These are phyloP conservation scores for Temnothorax unifasciatus DNA, from an alignment of 2,888 invertebrate species.

Conservation along the genomic window DNA sequence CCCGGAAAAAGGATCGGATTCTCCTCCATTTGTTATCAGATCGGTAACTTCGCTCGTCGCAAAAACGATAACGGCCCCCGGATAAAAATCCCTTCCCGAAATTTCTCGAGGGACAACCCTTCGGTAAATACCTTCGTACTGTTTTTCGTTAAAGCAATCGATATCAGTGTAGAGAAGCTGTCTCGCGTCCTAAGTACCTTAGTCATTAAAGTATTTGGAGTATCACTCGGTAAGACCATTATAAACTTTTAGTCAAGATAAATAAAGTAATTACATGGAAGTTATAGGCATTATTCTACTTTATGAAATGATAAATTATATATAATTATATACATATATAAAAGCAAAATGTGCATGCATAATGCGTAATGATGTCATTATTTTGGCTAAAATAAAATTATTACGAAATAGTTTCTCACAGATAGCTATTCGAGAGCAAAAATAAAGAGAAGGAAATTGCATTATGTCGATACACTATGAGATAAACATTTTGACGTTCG, in stretches of 20 bases:
- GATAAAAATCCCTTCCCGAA: constrained; percentile 34
- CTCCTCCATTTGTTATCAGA: constrained; percentile 52
- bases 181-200: background rate
- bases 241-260: background rate
- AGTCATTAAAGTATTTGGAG: constrained; percentile 41
- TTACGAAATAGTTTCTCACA: background rate
- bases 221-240: background rate
- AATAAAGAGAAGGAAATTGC: background rate
- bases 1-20: constrained; percentile 46
- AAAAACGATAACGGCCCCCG: constrained; percentile 40
- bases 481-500: background rate
- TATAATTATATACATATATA: background rate
- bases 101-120: constrained; percentile 6
- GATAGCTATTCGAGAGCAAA: background rate
- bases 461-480: background rate
- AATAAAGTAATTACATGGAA: constrained; percentile 8
- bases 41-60: constrained; percentile 40
- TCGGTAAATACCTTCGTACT: background rate
- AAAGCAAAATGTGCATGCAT: background rate
- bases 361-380: background rate
- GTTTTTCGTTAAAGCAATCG: constrained; percentile 27
- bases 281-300: background rate
- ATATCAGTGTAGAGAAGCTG: constrained; percentile 2
- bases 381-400: background rate
- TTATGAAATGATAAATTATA: background rate